Evolutionary conservation across 2,888 invertebrate species (phyloP).

Genomic region (Papilio gigon): DNA sequence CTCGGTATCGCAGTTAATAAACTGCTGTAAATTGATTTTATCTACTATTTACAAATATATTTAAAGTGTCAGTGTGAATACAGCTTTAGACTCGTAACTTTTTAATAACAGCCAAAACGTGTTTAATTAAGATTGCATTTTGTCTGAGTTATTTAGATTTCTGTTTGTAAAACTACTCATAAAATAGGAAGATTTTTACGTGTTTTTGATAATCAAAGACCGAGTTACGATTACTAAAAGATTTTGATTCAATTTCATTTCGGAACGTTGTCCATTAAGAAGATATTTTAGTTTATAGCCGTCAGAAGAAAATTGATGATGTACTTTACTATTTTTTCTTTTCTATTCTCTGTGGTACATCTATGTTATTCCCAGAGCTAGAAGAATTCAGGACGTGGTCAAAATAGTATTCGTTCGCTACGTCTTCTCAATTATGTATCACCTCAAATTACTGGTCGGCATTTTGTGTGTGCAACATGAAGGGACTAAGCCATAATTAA

Average conservation of each 20-base stretch:
- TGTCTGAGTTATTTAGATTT: slow-evolving; percentile 7
- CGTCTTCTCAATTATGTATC: neutral
- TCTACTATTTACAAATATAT: neutral
- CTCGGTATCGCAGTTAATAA: neutral
- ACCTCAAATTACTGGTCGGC: slow-evolving; percentile 2
- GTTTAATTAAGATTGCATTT: slow-evolving; percentile 11
- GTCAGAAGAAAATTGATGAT: neutral
- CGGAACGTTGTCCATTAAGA: neutral
- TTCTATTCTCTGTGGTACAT: neutral
- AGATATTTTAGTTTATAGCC: neutral
- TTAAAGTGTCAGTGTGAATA: neutral
- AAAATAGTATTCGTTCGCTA: neutral
- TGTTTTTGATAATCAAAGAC: slow-evolving; percentile 16
- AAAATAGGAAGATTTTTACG: slow-evolving; percentile 23
- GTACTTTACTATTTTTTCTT: neutral
- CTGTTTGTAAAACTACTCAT: slow-evolving; percentile 20
- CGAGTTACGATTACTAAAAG: slow-evolving; percentile 5
- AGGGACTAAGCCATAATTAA: slow-evolving; percentile 12
- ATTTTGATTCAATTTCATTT: neutral
- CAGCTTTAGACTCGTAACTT: neutral
- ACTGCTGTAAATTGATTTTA: slow-evolving; percentile 1
- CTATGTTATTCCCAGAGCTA: too few species aligned
- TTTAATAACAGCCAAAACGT: slow-evolving; percentile 10
- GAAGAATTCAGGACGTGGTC: neutral
- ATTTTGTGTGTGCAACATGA: neutral